Percentiles rank a stretch among this genome's conserved stretches.
Evolutionary conservation across 2,113 vertebrate genomes (phyloP).

Genomic region (Columbina picui): DNA sequence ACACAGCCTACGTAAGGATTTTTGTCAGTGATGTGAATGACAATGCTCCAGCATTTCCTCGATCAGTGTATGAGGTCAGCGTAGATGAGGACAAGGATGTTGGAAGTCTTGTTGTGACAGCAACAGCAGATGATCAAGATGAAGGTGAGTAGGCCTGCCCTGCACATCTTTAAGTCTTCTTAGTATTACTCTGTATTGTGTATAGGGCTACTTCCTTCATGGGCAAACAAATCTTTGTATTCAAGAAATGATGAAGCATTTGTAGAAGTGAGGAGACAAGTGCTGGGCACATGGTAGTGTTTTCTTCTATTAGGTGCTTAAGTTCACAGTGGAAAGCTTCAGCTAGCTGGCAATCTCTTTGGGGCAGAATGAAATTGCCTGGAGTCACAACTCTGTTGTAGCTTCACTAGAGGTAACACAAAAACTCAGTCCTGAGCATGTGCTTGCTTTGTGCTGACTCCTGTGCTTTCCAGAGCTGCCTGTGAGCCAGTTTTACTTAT

Average conservation of each 20-base stretch:
- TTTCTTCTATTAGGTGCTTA: background rate
- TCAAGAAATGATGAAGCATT: background rate
- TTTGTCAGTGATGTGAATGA: slow-evolving; percentile 89
- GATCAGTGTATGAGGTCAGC: slow-evolving; percentile 80
- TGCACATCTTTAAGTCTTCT: background rate
- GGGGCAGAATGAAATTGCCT: background rate
- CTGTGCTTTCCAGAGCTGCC: background rate
- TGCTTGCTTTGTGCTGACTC: background rate
- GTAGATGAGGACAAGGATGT: slow-evolving; percentile 88
- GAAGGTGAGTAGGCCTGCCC: slow-evolving; percentile 78
- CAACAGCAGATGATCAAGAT: slow-evolving; percentile 88
- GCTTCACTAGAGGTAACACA: background rate
- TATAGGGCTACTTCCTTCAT: background rate
- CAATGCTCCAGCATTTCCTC: slow-evolving; percentile 84
- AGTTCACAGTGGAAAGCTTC: background rate
- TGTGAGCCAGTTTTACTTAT: background rate
- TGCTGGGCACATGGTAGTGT: background rate
- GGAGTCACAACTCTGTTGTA: background rate
- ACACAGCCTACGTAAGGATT: slow-evolving; percentile 88
- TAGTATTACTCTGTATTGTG: background rate
- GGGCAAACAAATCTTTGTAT: background rate
- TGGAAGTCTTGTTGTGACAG: slow-evolving; percentile 85
- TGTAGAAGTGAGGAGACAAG: background rate
- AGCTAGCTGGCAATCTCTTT: background rate
- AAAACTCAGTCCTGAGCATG: background rate